These are phyloP conservation scores for Rotaria magnacalcarata DNA, from an alignment of 2,888 invertebrate genomes.

Conservation along the genomic window DNA sequence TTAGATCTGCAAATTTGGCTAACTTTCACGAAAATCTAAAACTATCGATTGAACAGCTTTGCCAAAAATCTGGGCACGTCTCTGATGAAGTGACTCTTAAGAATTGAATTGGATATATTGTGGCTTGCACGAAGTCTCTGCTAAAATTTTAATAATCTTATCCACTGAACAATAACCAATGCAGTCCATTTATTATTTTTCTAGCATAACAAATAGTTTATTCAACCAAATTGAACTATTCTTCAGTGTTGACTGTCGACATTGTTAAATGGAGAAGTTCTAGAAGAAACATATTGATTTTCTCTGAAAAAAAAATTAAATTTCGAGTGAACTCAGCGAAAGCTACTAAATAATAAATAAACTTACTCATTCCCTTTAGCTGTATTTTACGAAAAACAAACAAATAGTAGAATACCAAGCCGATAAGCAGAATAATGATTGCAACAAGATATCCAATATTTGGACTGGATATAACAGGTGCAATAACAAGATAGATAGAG, in stretches of 20 bases:
- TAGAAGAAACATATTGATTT: background rate
- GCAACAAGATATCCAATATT: constrained; percentile 19
- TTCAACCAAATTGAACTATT: background rate
- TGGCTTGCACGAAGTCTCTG: no score
- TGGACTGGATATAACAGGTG: constrained; percentile 1
- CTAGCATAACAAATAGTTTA: no score
- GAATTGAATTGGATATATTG: no score
- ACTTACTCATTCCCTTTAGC: background rate
- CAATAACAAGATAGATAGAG: background rate
- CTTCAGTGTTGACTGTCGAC: background rate
- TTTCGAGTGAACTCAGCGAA: background rate
- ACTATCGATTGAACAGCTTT: no score
- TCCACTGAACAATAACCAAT: no score
- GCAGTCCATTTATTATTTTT: no score
- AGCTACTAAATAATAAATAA: background rate
- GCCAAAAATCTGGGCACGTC: no score
- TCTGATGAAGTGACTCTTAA: no score
- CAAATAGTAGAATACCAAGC: background rate
- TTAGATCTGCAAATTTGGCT: no score
- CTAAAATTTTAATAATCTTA: no score
- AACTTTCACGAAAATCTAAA: no score
- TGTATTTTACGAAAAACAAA: background rate
- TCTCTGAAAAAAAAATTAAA: background rate
- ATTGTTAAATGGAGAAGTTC: background rate
- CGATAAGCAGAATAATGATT: background rate